Evolutionary conservation across 2,888 invertebrate genomes (phyloP).

Genomic region (Exocentrus adspersus): DNA sequence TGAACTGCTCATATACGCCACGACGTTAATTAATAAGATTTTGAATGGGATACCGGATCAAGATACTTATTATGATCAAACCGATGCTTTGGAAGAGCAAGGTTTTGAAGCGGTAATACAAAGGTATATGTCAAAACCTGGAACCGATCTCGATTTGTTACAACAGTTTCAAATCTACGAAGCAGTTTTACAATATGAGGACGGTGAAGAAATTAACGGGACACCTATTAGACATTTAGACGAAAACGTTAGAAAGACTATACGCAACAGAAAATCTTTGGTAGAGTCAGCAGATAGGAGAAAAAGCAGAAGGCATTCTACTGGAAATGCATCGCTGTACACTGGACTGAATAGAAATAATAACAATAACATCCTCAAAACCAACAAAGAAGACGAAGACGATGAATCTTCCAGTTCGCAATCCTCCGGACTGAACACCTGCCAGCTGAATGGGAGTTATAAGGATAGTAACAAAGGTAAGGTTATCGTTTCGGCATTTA

Average conservation of each 20-base stretch:
- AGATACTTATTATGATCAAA: slow-evolving; percentile 97
- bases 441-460: slow-evolving; percentile 68
- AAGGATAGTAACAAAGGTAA: slow-evolving; percentile 68
- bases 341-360: slow-evolving; percentile 51
- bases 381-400: slow-evolving; percentile 63
- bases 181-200: slow-evolving; percentile 89
- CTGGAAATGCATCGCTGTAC: slow-evolving; percentile 70
- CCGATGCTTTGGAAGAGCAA: slow-evolving; percentile 94
- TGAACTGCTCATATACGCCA: slow-evolving; percentile 94
- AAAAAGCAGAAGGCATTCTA: slow-evolving; percentile 81
- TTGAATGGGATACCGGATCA: slow-evolving; percentile 93
- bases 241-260: slow-evolving; percentile 76
- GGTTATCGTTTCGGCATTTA: slow-evolving; percentile 25
- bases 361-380: slow-evolving; percentile 45
- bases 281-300: slow-evolving; percentile 75
- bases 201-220: slow-evolving; percentile 76
- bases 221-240: slow-evolving; percentile 74
- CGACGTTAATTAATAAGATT: slow-evolving; percentile 95
- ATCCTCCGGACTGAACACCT: slow-evolving; percentile 66
- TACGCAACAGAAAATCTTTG: slow-evolving; percentile 74
- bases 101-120: slow-evolving; percentile 89
- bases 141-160: slow-evolving; percentile 91
- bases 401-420: slow-evolving; percentile 72
- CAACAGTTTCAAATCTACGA: slow-evolving; percentile 96
- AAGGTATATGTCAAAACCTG: slow-evolving; percentile 90